Conservation (phyloP, 2,888 invertebrate genomes). For the Xestia xanthographa region DNA sequence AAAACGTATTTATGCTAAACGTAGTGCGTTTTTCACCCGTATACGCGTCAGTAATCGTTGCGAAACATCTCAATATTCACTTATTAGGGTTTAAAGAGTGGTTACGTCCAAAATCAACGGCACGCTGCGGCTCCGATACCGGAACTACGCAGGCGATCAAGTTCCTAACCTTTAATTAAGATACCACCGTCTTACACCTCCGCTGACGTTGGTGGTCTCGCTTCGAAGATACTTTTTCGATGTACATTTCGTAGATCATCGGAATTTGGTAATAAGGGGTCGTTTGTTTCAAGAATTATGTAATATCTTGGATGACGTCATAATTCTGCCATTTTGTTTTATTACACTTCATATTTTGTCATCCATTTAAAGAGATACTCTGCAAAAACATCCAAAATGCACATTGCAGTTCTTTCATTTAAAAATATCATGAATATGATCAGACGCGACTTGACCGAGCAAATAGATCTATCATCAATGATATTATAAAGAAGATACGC, state of each 20-base stretch:
- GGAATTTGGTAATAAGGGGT: slow-evolving; percentile 51
- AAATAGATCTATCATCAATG: slow-evolving; percentile 25
- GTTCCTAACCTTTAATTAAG: slow-evolving; percentile 80
- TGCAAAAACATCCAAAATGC: too few species aligned
- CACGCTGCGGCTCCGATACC: slow-evolving; percentile 69
- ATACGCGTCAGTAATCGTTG: slow-evolving; percentile 47
- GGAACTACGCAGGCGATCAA: slow-evolving; percentile 80
- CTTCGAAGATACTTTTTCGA: slow-evolving; percentile 56
- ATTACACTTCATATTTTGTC: neutral
- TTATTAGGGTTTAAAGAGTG: slow-evolving; percentile 59
- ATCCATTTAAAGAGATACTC: neutral
- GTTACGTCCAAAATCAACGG: slow-evolving; percentile 64
- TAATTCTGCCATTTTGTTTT: too few species aligned
- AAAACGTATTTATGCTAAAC: slow-evolving; percentile 32
- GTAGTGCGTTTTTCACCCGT: slow-evolving; percentile 20
- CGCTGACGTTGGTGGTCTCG: slow-evolving; percentile 77
- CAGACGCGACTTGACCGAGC: slow-evolving; percentile 2
- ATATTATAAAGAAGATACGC: too few species aligned
- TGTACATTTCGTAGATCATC: slow-evolving; percentile 51
- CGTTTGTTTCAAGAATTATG: slow-evolving; percentile 26
- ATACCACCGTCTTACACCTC: slow-evolving; percentile 71
- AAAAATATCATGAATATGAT: neutral
- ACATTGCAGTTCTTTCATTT: too few species aligned
- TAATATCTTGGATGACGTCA: neutral
- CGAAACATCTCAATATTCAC: slow-evolving; percentile 63